Evolutionary conservation across 1,140 invertebrate species (phyloP), one percentile per base, ranked within the genome.

Genomic region (Cotesia vestalis): DNA sequence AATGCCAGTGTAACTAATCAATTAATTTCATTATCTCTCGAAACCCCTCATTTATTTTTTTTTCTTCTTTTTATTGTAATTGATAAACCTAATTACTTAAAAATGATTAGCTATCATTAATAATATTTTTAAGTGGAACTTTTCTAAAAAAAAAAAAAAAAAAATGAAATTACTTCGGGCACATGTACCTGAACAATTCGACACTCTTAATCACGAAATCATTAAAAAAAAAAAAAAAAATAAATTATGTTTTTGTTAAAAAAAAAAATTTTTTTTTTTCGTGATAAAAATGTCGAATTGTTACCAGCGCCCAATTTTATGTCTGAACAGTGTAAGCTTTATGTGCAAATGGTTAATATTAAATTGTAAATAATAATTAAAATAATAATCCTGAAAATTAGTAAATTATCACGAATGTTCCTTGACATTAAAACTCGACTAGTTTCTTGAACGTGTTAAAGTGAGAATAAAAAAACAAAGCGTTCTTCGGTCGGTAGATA

Each of bases 181-280:
- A 71, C 51, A 71, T 71, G 69, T 71, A 63, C 69, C 69, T 63
- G 52, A 11, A 66, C 61, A 36, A 66, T 66, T 71, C 69, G 62
- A 71, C 62, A 38, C 5, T 66, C 17, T 71, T 71, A 20, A 61
- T 62, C 60, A 70, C 20, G 61, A 11, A 8, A 35, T 35, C 55
- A 53, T 53, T 66, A 12, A 66, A 55, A n/a, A n/a, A 61, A 60
- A 38, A 61, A 46, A 66, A 64, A 62, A 62, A 62, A 17, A 0
- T 67, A 35, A 20, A 38, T 9, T 8, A 20, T 5, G 12, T 8
- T 52, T 12, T 4, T 17, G 38, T n/a, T 17, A 66, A 17, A 52
- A 66, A 52, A 66, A 4, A 66, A 52, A 27, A 66, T 11, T 52
- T 61, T 70, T 34, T 70, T 34, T 12, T 40, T 11, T 1, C 9